phyloP scores from a whole-genome alignment of 1,140 invertebrate genomes.

The Drosophila rufa region DNA sequence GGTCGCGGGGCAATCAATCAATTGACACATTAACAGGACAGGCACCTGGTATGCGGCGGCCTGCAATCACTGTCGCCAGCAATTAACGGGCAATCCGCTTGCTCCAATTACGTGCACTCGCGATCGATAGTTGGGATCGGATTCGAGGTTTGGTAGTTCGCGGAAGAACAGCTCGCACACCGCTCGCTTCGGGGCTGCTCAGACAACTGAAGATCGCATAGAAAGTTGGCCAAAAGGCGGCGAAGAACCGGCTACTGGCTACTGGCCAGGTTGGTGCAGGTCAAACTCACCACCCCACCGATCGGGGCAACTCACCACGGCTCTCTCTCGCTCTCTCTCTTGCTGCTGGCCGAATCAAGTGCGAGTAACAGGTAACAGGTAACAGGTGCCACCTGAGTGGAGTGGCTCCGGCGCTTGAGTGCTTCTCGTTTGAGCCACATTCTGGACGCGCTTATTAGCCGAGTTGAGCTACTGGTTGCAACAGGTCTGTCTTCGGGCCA shows the following conservation, averaged over 20 bases:
- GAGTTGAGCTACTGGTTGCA: conserved; percentile 53
- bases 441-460: conserved; percentile 45
- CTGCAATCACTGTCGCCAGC: conserved; percentile 66
- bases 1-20: conserved; percentile 45
- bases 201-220: conserved; percentile 59
- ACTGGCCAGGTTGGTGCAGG: conserved; percentile 70
- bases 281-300: conserved; percentile 67
- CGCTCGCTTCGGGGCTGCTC: conserved; percentile 59
- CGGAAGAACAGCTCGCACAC: conserved; percentile 37
- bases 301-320: conserved; percentile 39
- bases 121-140: conserved; percentile 16
- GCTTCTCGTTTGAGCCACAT: conserved; percentile 40
- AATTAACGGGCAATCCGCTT: conserved; percentile 82
- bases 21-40: conserved; percentile 76
- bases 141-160: conserved; percentile 3
- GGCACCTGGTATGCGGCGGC: conserved; percentile 35
- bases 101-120: conserved; percentile 81
- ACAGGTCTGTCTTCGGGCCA: conserved; percentile 56
- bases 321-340: conserved; percentile 5
- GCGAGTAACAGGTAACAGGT: conserved; percentile 36
- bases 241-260: conserved; percentile 30
- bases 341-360: conserved; percentile 8
- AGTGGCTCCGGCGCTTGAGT: conserved; percentile 32
- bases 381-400: conserved; percentile 50
- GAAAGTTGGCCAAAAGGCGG: conserved; percentile 65